Evolutionary conservation across 92 coral and sea anemone species (phyloP).

Genomic region (Palythoa grandis): DNA sequence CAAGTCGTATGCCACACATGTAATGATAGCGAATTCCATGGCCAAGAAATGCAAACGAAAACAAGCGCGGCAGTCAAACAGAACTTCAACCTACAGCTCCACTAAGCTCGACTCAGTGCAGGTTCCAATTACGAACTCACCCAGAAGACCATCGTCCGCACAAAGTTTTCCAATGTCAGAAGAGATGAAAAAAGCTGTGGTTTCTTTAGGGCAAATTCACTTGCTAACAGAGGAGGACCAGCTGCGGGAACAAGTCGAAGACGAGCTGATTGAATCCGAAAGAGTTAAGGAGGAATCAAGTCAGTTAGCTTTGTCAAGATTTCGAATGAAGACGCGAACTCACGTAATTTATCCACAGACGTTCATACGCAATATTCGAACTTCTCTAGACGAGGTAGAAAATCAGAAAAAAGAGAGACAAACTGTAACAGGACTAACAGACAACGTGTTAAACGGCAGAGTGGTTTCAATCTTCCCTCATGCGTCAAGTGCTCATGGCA

Average conservation of each 20-base stretch:
- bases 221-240: conserved; percentile 33
- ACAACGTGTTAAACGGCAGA: neutral
- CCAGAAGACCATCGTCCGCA: conserved; percentile 24
- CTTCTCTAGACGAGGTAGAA: neutral
- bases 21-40: conserved; percentile 37
- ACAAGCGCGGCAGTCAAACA: neutral
- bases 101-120: neutral
- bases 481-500: neutral
- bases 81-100: neutral
- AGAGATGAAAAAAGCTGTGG: conserved; percentile 36
- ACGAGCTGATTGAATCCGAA: neutral
- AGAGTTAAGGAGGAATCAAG: neutral
- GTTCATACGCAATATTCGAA: conserved; percentile 24
- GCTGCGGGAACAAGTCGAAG: conserved; percentile 15
- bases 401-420: neutral
- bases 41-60: conserved; percentile 1
- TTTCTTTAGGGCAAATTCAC: conserved; percentile 34
- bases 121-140: neutral
- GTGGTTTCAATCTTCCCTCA: neutral
- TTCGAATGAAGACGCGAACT: conserved; percentile 38
- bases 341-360: conserved; percentile 28
- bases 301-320: conserved; percentile 1
- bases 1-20: conserved; percentile 24
- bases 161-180: conserved; percentile 44
- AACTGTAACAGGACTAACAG: neutral